Conservation (phyloP, 2,113 vertebrate genomes). For the Stigmatopora nigra region DNA sequence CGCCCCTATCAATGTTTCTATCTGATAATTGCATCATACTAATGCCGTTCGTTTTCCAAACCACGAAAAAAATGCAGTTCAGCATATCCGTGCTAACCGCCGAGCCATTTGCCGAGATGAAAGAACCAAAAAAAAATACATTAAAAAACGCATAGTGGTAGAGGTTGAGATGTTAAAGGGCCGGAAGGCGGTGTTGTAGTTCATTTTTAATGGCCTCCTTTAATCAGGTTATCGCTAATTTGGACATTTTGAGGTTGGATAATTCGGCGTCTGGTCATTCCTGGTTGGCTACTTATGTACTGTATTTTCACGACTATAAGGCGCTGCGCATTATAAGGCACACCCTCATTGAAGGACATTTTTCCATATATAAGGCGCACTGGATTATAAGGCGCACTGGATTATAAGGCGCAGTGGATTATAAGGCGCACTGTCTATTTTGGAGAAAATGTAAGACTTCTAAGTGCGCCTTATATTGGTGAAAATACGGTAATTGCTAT, state of each 20-base stretch:
- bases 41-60: slow-evolving; percentile 1
- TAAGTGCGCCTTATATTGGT: too few species aligned
- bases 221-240: slow-evolving; percentile 10
- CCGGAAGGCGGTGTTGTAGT: slow-evolving; percentile 8
- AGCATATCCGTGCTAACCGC: not conserved
- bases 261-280: slow-evolving; percentile 6
- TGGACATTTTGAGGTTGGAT: slow-evolving; percentile 13
- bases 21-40: slow-evolving; percentile 9
- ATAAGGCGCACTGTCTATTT: too few species aligned
- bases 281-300: too few species aligned
- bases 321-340: too few species aligned
- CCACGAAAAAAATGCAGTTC: slow-evolving; percentile 8
- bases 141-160: not conserved
- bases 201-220: slow-evolving; percentile 9
- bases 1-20: not conserved
- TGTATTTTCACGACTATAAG: too few species aligned
- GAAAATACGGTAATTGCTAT: too few species aligned
- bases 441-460: too few species aligned
- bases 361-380: too few species aligned
- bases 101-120: not conserved
- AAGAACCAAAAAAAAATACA: not conserved
- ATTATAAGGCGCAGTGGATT: too few species aligned
- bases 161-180: not conserved
- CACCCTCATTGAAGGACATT: too few species aligned
- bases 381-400: too few species aligned